These are phyloP conservation scores for Platypus cylindrus DNA, from an alignment of 2,888 invertebrate genomes.

Conservation along the genomic window DNA sequence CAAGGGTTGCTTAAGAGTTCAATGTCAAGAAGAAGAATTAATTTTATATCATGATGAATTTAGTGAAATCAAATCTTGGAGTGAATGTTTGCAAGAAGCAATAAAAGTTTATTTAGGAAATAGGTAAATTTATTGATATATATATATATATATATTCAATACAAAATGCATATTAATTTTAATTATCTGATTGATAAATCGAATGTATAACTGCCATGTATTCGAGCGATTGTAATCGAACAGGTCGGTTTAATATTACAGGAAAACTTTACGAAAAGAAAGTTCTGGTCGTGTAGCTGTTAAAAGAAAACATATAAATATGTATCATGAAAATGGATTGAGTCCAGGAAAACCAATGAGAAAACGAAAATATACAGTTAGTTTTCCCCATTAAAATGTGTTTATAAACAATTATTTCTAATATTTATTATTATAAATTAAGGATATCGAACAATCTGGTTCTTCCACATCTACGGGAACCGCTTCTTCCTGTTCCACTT, in stretches of 20 bases:
- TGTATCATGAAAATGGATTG: constrained; percentile 40
- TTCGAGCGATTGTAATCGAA: too few species aligned
- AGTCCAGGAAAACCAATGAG: constrained; percentile 40
- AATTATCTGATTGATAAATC: too few species aligned
- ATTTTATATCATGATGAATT: constrained; percentile 43
- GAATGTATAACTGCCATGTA: too few species aligned
- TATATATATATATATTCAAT: too few species aligned
- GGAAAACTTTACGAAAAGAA: constrained; percentile 49
- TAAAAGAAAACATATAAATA: constrained; percentile 41
- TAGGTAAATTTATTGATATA: constrained; percentile 19
- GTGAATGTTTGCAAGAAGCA: constrained; percentile 40
- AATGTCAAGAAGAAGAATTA: constrained; percentile 45
- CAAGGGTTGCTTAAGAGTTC: constrained; percentile 47
- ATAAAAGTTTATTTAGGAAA: constrained; percentile 45
- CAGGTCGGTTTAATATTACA: too few species aligned
- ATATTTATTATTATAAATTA: background rate
- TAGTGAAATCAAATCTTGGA: constrained; percentile 44
- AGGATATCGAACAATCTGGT: background rate
- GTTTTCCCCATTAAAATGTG: background rate
- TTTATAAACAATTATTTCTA: background rate
- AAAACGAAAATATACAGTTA: constrained; percentile 27
- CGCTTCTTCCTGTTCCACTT: background rate
- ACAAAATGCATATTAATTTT: too few species aligned
- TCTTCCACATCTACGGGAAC: too few species aligned
- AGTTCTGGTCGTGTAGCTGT: constrained; percentile 50